phyloP scores from a whole-genome alignment of 1,140 invertebrate species.

The Maniola jurtina region DNA sequence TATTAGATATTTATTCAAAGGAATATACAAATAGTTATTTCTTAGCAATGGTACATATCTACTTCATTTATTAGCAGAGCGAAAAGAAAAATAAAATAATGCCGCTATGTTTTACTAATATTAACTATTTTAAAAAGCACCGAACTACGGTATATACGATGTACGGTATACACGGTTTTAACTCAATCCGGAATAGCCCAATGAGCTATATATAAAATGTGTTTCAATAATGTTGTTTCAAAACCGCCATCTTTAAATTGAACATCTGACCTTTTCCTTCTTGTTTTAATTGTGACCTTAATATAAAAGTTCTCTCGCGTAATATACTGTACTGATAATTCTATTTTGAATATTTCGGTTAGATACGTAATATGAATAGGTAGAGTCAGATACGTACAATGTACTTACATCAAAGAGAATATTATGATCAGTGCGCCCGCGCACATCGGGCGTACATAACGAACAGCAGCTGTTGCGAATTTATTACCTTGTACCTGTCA shows the following conservation, averaged over 20 bases:
- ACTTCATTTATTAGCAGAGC: neutral
- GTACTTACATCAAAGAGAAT: neutral
- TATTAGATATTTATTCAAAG: neutral
- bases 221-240: too few relatives aligned
- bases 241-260: neutral
- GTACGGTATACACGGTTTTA: too few relatives aligned
- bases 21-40: neutral
- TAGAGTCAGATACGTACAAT: too few relatives aligned
- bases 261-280: neutral
- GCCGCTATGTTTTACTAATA: too few relatives aligned
- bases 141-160: too few relatives aligned
- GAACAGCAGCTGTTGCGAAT: neutral
- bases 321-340: neutral
- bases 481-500: neutral
- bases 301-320: neutral
- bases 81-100: neutral
- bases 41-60: neutral
- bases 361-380: neutral
- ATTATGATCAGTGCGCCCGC: neutral
- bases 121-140: too few relatives aligned
- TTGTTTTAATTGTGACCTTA: neutral
- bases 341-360: neutral
- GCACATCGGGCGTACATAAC: neutral
- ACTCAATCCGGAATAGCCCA: too few relatives aligned
- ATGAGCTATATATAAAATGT: too few relatives aligned